Base-by-base conservation (phyloP, 2,888 invertebrate genomes). In the Pogonocherus hispidulus region DNA sequence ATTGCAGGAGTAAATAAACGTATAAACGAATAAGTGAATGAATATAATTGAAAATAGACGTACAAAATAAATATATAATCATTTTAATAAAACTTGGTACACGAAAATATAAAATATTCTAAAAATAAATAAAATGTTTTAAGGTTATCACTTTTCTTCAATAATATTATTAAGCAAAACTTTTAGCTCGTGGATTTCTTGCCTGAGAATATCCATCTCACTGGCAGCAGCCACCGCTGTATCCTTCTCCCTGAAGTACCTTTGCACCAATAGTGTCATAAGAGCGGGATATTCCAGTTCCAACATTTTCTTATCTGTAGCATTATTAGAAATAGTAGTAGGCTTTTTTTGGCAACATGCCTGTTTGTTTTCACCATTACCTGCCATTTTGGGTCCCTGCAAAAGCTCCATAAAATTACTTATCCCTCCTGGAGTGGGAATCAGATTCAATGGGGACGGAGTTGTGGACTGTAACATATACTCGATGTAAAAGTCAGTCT, bases 361-460 rank as follows among this genome's bases (percentile, higher is more conserved):
- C 0, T 88, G 88, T 66, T 80, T 82, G 49, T 83, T 82, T 9
- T 84, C 85, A 27, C 32, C 57, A 0, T 82, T 73, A 41, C 82
- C 79, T n/a, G 82, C 82, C 46, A 79, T 82, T 23, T 84, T 70
- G 64, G 84, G 82, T 37, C 86, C 79, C 60, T 86, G 86, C 57
- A 89, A 71, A 86, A 88, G 89, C 63, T 89, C 88, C 62, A 87
- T 74, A 27, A 87, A 81, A 56, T 82, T 82, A 19, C 81, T 82
- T 67, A 90, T 79, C 0, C 89, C 90, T 3, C 83, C 82, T 2
- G 87, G 86, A 0, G 91, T 90, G 1, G 91, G 91, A 19, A 93
- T 86, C 78, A 93, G 85, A 85, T 93, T 93, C 77, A 92, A 90
- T 0, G 93, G 93, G 0, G 93, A 90, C 0, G 93, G 91, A 4